A percentile compares a stretch with the other conserved stretches of the same genome.
Evolutionary conservation across 2,113 vertebrate species (phyloP).

Genomic region (Xyrauchen texanus): DNA sequence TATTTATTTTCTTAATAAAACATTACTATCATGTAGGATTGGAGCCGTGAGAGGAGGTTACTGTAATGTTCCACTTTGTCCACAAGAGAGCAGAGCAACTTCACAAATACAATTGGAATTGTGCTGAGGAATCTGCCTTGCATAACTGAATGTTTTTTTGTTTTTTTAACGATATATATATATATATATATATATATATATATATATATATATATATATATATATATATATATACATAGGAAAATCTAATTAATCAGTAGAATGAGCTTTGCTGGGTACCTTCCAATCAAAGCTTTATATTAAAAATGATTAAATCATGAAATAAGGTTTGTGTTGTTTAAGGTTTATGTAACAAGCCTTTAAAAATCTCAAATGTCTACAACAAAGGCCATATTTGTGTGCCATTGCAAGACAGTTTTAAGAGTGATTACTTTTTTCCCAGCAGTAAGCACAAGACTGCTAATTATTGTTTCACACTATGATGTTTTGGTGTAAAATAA

Average conservation of each 20-base stretch:
- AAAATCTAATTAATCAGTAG: too few relatives aligned
- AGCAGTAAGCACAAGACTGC: slow-evolving; percentile 8
- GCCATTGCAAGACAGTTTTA: neutral
- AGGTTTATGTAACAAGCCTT: neutral
- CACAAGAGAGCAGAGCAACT: slow-evolving; percentile 61
- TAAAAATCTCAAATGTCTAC: slow-evolving; percentile 6
- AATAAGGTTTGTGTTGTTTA: neutral
- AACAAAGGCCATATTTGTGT: slow-evolving; percentile 2
- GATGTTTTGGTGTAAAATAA: too few relatives aligned
- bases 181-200: too few relatives aligned
- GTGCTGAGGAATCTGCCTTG: neutral
- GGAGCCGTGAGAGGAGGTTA: neutral
- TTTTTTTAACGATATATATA: too few relatives aligned
- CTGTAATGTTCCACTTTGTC: neutral
- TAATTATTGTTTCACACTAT: too few relatives aligned
- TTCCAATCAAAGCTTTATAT: too few relatives aligned
- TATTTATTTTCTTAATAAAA: too few relatives aligned
- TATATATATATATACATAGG: too few relatives aligned
- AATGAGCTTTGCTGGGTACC: too few relatives aligned
- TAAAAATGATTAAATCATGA: neutral
- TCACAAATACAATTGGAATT: neutral
- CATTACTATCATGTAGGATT: too few relatives aligned
- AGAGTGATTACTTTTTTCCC: neutral
- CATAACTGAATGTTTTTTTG: neutral
- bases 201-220: too few relatives aligned